Evolutionary conservation across 2,888 invertebrate species (phyloP), one percentile per base, ranked within the genome.

Genomic region (Azorinus chamasolen): DNA sequence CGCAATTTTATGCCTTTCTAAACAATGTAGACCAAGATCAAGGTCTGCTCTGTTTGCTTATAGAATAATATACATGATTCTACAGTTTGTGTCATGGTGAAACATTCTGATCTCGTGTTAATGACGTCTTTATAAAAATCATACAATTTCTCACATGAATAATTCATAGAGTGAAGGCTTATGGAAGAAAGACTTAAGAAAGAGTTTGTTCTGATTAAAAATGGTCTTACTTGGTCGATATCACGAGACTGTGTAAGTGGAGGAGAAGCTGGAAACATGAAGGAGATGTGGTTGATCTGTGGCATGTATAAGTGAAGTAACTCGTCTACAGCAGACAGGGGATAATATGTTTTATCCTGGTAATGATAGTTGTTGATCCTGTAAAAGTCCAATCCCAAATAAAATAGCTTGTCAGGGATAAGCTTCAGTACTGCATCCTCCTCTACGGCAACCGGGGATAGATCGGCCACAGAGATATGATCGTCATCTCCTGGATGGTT

Each of bases 301-400:
- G 98, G 98, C 0, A 94, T 96, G 84, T 95, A 95, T 0, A 97
- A 93, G 25, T 95, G 95, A 6, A 6, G 4, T 0, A 58, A n/a
- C 61, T 62, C 61, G 12, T 94, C 93, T 25, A 96, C 96, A 95
- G 94, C 87, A 5, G 86, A 77, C 32, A 92, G 77, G 0, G 92
- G 92, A 63, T 93, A 93, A n/a, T 95, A 95, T 1, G 88, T 79
- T 1, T 95, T 94, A 50, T 95, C 95, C 91, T 97, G 96, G 91
- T 96, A 97, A 83, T 96, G 95, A 0, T 96, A 95, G 93, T 97
- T 97, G 90, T 97, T 95, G 84, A 96, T 95, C 12, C 95, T 95
- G 88, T 97, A 96, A 93, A 98, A 97, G 90, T 98, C 97, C 84
- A 97, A 97, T 0, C 96, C 95, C 12, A 98, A 94, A 89, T 96